A percentile compares a stretch with the other conserved stretches of the same genome.
These are phyloP conservation scores for Enteromius viviparus DNA, from an alignment of 2,797 vertebrate genomes.

Conservation along the genomic window DNA sequence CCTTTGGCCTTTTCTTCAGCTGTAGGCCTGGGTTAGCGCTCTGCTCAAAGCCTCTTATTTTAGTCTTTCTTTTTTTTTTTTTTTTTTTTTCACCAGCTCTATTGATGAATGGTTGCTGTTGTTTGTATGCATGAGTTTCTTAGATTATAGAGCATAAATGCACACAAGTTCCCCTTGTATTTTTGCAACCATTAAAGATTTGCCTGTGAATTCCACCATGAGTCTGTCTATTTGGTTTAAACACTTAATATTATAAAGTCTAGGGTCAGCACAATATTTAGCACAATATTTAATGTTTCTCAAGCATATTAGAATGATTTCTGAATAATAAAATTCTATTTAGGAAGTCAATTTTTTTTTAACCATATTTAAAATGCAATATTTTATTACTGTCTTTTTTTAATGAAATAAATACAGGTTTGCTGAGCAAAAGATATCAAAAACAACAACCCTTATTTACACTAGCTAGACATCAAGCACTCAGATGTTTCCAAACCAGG, in stretches of 20 bases:
- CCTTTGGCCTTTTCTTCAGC: conserved; percentile 49
- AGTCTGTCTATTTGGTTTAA: background rate
- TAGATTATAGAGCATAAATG: conserved; percentile 67
- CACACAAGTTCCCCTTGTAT: conserved; percentile 69
- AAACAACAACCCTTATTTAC: no score
- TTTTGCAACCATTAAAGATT: conserved; percentile 82
- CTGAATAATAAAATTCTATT: background rate
- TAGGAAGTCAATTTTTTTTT: no score
- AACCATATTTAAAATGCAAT: no score
- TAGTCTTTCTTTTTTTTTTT: conserved; percentile 17
- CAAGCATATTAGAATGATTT: background rate
- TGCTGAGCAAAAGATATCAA: no score
- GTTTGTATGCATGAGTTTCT: conserved; percentile 63
- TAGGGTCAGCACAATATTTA: background rate
- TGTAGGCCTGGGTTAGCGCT: conserved; percentile 53
- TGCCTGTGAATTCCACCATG: conserved; percentile 41
- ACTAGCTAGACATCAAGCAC: background rate
- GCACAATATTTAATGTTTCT: no score
- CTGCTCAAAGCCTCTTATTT: conserved; percentile 56
- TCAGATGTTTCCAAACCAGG: conserved; percentile 10
- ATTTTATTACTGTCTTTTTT: no score
- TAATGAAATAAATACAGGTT: no score
- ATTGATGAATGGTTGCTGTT: conserved; percentile 70
- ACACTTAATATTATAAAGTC: background rate
- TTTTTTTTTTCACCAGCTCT: conserved; percentile 31